Conservation (phyloP, 2,888 invertebrate species). For the Platypus cylindrus region DNA sequence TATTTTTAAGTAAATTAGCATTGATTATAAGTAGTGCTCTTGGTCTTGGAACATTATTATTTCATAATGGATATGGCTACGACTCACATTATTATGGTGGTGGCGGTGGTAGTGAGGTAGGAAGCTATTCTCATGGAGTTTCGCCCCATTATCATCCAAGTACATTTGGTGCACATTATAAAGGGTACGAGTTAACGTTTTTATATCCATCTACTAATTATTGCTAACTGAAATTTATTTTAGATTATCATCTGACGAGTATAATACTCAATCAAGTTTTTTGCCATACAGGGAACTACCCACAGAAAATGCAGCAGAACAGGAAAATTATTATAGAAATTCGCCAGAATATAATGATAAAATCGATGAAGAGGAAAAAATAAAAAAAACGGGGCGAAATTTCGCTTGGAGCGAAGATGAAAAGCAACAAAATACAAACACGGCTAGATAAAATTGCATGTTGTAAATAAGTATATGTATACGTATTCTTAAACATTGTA, state of each 20-base stretch:
- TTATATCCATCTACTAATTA: conserved; percentile 6
- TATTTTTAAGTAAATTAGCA: conserved; percentile 62
- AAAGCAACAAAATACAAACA: conserved; percentile 16
- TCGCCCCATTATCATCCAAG: conserved; percentile 13
- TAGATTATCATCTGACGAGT: no score
- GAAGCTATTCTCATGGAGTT: conserved; percentile 10
- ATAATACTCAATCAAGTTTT: no score
- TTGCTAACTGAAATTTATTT: no score
- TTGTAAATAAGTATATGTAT: no score
- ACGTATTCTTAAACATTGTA: no score
- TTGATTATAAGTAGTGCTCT: conserved; percentile 57
- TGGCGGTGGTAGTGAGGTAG: conserved; percentile 1
- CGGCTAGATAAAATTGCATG: no score
- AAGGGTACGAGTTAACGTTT: conserved; percentile 14
- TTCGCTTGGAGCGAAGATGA: conserved; percentile 34
- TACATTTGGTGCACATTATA: conserved; percentile 15
- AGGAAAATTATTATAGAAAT: conserved; percentile 20
- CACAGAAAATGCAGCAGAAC: conserved; percentile 12
- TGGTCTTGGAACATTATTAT: conserved; percentile 39
- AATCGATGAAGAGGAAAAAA: no score
- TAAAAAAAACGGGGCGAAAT: conserved; percentile 27
- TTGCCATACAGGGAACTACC: conserved; percentile 29
- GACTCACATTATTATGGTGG: conserved; percentile 5
- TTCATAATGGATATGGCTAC: conserved; percentile 19
- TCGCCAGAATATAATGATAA: no score